Evolutionary conservation across 2,888 invertebrate species (phyloP).

Genomic region (Kryphioiulus occultus): DNA sequence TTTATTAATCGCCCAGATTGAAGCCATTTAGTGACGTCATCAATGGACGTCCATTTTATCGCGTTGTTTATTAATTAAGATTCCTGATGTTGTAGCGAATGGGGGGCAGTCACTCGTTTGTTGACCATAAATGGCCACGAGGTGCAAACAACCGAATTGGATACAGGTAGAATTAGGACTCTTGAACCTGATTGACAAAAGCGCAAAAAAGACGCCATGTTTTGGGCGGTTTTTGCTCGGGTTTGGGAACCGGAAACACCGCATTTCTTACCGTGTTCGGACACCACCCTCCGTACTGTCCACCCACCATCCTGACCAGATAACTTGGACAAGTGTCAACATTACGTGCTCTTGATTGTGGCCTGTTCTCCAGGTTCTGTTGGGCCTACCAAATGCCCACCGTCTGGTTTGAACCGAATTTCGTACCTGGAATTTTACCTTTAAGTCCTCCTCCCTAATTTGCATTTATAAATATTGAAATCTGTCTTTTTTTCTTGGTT

Average conservation of each 20-base stretch:
- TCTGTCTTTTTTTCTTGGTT: neutral
- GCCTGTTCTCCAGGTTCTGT: neutral
- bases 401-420: neutral
- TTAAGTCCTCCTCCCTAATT: slow-evolving; percentile 1
- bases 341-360: neutral
- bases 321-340: neutral
- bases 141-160: neutral
- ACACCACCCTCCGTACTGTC: neutral
- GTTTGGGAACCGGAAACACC: neutral
- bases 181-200: slow-evolving; percentile 21
- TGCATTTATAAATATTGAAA: slow-evolving; percentile 22
- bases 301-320: neutral
- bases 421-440: neutral
- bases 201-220: neutral
- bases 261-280: neutral
- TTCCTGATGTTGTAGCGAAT: neutral
- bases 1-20: too few relatives aligned
- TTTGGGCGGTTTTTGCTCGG: neutral
- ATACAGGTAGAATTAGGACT: slow-evolving; percentile 1
- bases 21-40: neutral
- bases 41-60: neutral
- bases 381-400: neutral
- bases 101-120: neutral
- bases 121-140: slow-evolving; percentile 24
- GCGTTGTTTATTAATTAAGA: neutral